Conservation (phyloP, 1,140 invertebrate species). For the Ctenoplectra terminalis region DNA sequence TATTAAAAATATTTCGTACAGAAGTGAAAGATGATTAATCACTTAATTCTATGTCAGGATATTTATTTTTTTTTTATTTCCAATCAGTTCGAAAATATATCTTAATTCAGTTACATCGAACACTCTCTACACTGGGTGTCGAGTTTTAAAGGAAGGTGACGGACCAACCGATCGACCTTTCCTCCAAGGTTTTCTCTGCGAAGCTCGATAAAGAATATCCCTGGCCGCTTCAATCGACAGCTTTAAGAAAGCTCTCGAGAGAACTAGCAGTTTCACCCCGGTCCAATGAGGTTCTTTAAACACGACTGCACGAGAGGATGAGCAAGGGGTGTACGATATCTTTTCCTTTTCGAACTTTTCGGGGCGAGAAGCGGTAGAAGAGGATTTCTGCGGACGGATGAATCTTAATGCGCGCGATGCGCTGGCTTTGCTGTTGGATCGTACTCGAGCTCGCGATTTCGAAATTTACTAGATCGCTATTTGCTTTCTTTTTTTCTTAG, state of each 20-base stretch:
- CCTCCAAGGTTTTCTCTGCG: slow-evolving; percentile 25
- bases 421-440: background rate
- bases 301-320: slow-evolving; percentile 23
- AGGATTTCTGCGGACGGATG: slow-evolving; percentile 15
- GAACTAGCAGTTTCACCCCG: slow-evolving; percentile 35
- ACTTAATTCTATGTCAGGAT: no score
- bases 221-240: background rate
- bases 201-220: slow-evolving; percentile 54
- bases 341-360: slow-evolving; percentile 29
- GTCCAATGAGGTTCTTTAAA: slow-evolving; percentile 52
- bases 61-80: background rate
- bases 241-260: slow-evolving; percentile 38
- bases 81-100: background rate
- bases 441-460: background rate
- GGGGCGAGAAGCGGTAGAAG: slow-evolving; percentile 19
- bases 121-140: slow-evolving; percentile 26
- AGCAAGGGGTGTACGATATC: slow-evolving; percentile 12
- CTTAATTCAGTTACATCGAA: background rate
- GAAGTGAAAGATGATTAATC: no score
- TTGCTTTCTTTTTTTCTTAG: background rate
- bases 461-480: background rate
- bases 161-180: background rate
- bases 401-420: slow-evolving; percentile 24
- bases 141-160: slow-evolving; percentile 42
- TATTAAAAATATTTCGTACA: no score